Evolutionary conservation across 2,888 invertebrate species (phyloP).

Genomic region (Mycalesis mineus): DNA sequence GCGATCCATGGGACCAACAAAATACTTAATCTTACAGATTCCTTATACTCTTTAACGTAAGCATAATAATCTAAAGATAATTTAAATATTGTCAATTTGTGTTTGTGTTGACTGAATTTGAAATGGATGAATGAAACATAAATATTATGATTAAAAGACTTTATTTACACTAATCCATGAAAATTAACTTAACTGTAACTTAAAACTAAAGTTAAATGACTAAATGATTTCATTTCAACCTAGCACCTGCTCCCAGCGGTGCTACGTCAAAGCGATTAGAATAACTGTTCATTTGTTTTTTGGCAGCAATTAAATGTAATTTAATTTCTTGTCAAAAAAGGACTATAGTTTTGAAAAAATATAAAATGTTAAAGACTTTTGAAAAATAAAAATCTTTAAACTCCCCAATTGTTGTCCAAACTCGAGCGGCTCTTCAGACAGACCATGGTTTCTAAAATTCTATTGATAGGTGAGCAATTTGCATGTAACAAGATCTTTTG

Average conservation of each 20-base stretch:
- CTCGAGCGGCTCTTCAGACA: conserved; percentile 65
- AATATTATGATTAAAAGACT: conserved; percentile 22
- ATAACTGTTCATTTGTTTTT: conserved; percentile 47
- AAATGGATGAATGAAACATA: background rate
- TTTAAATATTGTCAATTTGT: background rate
- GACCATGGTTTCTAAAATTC: conserved; percentile 29
- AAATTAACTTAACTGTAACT: conserved; percentile 30
- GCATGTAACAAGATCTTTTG: background rate
- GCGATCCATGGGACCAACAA: no score
- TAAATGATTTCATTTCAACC: conserved; percentile 63
- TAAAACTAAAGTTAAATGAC: conserved; percentile 48
- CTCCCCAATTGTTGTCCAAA: conserved; percentile 13
- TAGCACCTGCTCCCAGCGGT: conserved; percentile 55
- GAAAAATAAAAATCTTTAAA: conserved; percentile 9
- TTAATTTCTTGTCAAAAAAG: conserved; percentile 38
- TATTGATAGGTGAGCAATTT: background rate
- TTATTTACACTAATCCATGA: conserved; percentile 35
- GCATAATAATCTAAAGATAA: no score
- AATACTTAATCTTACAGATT: no score
- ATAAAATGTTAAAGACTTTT: conserved; percentile 16
- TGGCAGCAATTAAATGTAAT: conserved; percentile 49
- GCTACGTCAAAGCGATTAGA: conserved; percentile 56
- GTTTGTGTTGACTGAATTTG: no score
- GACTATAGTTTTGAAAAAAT: conserved; percentile 11
- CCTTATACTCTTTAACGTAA: no score